phyloP scores from a whole-genome alignment of 2,888 invertebrate species.

The Mimachlamys varia region DNA sequence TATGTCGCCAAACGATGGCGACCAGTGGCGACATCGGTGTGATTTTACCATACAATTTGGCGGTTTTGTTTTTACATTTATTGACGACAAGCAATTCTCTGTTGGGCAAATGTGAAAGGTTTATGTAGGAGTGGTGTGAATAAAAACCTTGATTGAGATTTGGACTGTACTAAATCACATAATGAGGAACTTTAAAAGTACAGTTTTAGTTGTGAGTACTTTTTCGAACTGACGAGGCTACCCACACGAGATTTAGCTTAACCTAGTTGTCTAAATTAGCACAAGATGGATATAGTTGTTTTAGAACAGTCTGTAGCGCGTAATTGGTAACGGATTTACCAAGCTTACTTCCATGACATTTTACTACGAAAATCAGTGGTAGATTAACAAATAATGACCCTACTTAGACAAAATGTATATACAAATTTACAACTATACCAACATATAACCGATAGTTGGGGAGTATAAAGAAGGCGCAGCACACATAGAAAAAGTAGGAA shows the following conservation, averaged over 20 bases:
- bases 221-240: not conserved
- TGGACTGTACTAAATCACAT: not conserved
- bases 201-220: not conserved
- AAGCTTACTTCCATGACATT: not conserved
- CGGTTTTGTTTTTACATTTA: conserved; percentile 1
- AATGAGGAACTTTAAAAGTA: not conserved
- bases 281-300: not conserved
- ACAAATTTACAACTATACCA: too few species aligned
- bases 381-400: not conserved
- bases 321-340: not conserved
- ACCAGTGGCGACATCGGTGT: not conserved
- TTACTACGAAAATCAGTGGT: not conserved
- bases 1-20: not conserved
- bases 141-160: not conserved
- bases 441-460: too few species aligned
- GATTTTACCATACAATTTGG: not conserved
- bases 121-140: not conserved
- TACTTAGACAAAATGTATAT: not conserved
- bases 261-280: not conserved
- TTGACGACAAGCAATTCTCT: not conserved
- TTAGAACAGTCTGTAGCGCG: not conserved
- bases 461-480: too few species aligned
- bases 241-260: not conserved
- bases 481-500: too few species aligned
- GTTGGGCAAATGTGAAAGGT: not conserved